phyloP scores from a whole-genome alignment of 1,140 invertebrate genomes.

The Adelges cooleyi region DNA sequence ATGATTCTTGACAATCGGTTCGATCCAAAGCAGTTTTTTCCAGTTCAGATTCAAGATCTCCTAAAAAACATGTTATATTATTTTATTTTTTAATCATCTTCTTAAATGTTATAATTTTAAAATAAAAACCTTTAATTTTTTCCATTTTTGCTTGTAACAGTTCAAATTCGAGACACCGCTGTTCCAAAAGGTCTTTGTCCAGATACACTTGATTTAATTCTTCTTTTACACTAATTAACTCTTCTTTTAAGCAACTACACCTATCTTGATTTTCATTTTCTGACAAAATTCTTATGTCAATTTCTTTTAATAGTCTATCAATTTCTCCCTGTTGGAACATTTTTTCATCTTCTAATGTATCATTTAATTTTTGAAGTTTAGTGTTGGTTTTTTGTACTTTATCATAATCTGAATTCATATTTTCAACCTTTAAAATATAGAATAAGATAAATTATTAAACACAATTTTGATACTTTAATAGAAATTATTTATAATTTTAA shows the following conservation, averaged over 20 bases:
- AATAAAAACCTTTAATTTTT: conserved; percentile 52
- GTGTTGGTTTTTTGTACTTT: conserved; percentile 58
- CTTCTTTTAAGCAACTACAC: conserved; percentile 59
- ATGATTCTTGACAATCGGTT: conserved; percentile 57
- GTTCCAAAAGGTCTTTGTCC: conserved; percentile 60
- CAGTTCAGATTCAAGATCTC: conserved; percentile 61
- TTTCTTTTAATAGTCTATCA: conserved; percentile 54
- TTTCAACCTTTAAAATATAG: conserved; percentile 49
- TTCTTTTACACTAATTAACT: conserved; percentile 57
- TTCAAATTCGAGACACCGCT: conserved; percentile 64
- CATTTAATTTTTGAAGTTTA: conserved; percentile 59
- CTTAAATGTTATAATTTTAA: no score
- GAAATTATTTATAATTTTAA: no score
- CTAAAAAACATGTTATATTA: conserved; percentile 36
- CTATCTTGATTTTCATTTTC: conserved; percentile 57
- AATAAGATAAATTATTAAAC: not conserved
- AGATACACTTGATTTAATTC: conserved; percentile 61
- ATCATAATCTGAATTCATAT: conserved; percentile 59
- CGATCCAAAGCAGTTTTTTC: conserved; percentile 57
- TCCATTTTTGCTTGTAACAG: conserved; percentile 58
- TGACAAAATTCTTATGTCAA: conserved; percentile 45
- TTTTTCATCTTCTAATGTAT: conserved; percentile 61
- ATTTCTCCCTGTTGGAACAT: conserved; percentile 57
- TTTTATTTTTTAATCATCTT: no score
- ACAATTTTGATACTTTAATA: not conserved